A percentile compares a stretch with the other conserved stretches of the same genome.
These are phyloP conservation scores for Polia nebulosa DNA, from an alignment of 2,888 invertebrate species.

Conservation along the genomic window DNA sequence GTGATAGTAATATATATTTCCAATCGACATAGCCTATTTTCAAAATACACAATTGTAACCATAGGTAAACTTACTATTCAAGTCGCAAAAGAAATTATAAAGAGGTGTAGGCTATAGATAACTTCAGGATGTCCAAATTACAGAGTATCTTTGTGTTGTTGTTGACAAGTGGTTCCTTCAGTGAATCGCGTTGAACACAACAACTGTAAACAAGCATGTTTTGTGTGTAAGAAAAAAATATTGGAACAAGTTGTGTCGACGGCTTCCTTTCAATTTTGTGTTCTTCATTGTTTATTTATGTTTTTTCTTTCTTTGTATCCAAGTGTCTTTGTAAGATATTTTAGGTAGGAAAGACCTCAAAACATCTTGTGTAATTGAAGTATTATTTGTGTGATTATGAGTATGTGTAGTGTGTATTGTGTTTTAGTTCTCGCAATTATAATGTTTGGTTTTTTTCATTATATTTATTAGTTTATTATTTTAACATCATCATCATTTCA, in stretches of 20 bases:
- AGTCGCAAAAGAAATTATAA: slow-evolving; percentile 15
- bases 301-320: slow-evolving; percentile 31
- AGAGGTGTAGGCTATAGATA: slow-evolving; percentile 8
- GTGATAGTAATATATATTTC: too few species aligned
- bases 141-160: slow-evolving; percentile 30
- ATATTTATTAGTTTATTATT: too few species aligned
- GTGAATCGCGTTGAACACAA: slow-evolving; percentile 44
- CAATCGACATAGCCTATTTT: neutral
- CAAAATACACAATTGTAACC: neutral
- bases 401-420: too few species aligned
- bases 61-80: neutral
- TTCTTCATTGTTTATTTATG: slow-evolving; percentile 39
- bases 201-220: slow-evolving; percentile 56
- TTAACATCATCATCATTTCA: too few species aligned
- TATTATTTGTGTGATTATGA: slow-evolving; percentile 12
- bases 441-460: too few species aligned
- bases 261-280: slow-evolving; percentile 50
- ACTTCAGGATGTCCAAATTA: slow-evolving; percentile 31
- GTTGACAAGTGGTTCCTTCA: slow-evolving; percentile 47
- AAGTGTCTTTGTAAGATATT: slow-evolving; percentile 31
- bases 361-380: slow-evolving; percentile 36
- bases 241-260: slow-evolving; percentile 53
- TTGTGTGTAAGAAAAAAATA: slow-evolving; percentile 49
- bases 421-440: too few species aligned
- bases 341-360: neutral